Conservation (phyloP, 2,888 invertebrate species). For the Phyllotreta striolata region DNA sequence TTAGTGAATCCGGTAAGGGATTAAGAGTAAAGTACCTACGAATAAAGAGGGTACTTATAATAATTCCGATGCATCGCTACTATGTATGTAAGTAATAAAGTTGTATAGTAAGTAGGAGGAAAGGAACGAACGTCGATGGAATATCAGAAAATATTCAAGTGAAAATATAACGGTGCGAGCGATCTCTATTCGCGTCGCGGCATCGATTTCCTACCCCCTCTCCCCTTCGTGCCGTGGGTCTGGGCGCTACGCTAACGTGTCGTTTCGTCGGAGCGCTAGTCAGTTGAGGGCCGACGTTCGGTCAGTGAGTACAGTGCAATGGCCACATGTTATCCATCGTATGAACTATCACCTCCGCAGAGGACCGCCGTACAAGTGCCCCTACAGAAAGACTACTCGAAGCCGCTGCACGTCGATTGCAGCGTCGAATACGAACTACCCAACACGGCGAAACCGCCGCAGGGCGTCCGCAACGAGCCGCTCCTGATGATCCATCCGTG, state of each 20-base stretch:
- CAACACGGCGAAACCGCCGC: constrained; percentile 87
- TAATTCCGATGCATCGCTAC: no score
- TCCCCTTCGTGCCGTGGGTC: no score
- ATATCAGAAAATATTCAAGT: neutral
- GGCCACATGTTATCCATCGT: constrained; percentile 58
- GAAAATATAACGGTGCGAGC: constrained; percentile 13
- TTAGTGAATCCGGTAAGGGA: no score
- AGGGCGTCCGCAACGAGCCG: constrained; percentile 82
- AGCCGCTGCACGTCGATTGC: constrained; percentile 89
- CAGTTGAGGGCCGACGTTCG: constrained; percentile 50
- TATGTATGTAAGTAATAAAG: no score
- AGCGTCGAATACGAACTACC: constrained; percentile 92
- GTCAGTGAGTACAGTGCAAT: constrained; percentile 51
- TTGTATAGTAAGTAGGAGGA: no score
- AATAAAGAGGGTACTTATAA: no score
- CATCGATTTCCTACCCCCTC: constrained; percentile 64
- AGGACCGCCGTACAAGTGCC: constrained; percentile 58
- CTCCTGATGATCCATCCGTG: constrained; percentile 90
- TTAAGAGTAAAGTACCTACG: no score
- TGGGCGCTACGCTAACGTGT: constrained; percentile 26
- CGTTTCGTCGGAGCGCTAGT: constrained; percentile 16
- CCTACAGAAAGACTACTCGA: constrained; percentile 81
- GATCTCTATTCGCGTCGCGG: constrained; percentile 49
- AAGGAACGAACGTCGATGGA: neutral
- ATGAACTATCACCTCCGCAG: constrained; percentile 59